Conservation (phyloP, 2,113 vertebrate genomes). For the Brachyhypopomus gauderio region DNA sequence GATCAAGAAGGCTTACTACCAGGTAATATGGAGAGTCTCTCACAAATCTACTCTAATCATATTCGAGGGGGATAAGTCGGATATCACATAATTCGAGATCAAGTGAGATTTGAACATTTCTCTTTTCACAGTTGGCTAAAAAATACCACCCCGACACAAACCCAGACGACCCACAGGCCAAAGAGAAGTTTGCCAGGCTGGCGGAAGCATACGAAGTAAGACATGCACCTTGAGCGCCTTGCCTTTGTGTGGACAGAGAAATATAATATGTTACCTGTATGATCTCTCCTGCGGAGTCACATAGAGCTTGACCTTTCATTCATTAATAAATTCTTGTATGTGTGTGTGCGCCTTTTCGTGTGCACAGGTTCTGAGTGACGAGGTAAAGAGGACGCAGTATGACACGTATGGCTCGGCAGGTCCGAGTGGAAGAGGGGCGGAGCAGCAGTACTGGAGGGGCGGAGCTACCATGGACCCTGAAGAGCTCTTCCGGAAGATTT, state of each 20-base stretch:
- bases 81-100: neutral
- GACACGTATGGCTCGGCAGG: constrained; percentile 85
- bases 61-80: neutral
- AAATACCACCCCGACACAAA: constrained; percentile 98
- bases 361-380: constrained; percentile 88
- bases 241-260: no score
- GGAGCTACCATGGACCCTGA: constrained; percentile 86
- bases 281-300: no score
- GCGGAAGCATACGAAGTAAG: constrained; percentile 95
- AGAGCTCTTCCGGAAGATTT: constrained; percentile 96
- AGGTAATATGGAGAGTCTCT: neutral
- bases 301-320: no score
- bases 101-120: neutral
- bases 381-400: constrained; percentile 92
- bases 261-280: no score
- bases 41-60: no score
- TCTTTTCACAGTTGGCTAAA: constrained; percentile 86
- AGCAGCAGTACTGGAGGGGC: constrained; percentile 86
- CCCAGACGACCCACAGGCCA: constrained; percentile 93
- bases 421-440: constrained; percentile 66
- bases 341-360: constrained; percentile 1
- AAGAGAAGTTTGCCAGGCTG: constrained; percentile 94
- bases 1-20: constrained; percentile 96
- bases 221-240: no score
- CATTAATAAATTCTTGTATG: neutral